Conservation (phyloP, 2,888 invertebrate genomes). For the Dendrolimus houi region DNA sequence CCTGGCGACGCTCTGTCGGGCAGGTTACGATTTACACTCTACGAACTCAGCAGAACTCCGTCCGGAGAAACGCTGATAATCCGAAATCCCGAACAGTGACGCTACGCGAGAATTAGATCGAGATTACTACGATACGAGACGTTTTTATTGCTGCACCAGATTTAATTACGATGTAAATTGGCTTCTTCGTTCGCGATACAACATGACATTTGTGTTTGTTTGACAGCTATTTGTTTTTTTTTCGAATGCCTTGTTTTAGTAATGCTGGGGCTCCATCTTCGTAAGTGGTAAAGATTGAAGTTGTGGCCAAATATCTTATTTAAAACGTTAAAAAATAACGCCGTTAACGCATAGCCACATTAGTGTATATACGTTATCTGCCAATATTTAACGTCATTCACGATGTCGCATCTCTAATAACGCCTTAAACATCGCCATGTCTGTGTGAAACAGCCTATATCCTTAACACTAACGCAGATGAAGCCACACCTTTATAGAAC, state of each 20-base stretch:
- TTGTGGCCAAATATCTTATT: too few relatives aligned
- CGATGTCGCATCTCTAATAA: too few relatives aligned
- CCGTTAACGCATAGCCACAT: too few relatives aligned
- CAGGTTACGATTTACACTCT: constrained; percentile 77
- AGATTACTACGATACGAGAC: constrained; percentile 58
- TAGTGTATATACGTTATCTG: too few relatives aligned
- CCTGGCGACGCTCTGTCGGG: constrained; percentile 69
- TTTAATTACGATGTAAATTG: constrained; percentile 47
- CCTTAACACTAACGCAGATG: too few relatives aligned
- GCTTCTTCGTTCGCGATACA: constrained; percentile 11
- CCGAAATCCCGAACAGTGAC: constrained; percentile 47
- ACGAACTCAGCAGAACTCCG: constrained; percentile 71
- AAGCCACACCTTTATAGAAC: too few relatives aligned
- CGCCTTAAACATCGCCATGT: too few relatives aligned
- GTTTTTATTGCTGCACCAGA: constrained; percentile 41
- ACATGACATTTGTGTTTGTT: neutral
- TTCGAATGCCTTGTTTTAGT: neutral
- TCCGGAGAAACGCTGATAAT: constrained; percentile 70
- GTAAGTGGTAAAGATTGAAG: too few relatives aligned
- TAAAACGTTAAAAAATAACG: too few relatives aligned
- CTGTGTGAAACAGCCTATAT: too few relatives aligned
- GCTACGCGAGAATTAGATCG: constrained; percentile 67
- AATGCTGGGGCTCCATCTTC: neutral
- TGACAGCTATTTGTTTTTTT: constrained; percentile 9
- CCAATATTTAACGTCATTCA: too few relatives aligned